Conservation (phyloP, 2,888 invertebrate genomes). For the Lutraria lutraria region DNA sequence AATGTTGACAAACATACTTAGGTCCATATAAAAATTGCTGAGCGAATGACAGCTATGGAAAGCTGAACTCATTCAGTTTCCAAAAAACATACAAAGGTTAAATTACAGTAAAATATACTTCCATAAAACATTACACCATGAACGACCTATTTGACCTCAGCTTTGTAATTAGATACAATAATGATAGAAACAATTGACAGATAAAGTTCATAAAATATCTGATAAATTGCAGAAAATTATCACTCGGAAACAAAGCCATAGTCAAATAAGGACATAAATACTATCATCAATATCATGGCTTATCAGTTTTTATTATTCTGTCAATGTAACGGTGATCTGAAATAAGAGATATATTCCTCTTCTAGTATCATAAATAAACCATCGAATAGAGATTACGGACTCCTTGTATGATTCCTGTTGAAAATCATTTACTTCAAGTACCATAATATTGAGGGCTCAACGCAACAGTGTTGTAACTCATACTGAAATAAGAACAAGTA, state of each 20-base stretch:
- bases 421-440: neutral
- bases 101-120: neutral
- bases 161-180: neutral
- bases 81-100: neutral
- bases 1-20: too few relatives aligned
- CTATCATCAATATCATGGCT: neutral
- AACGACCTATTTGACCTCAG: neutral
- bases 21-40: too few relatives aligned
- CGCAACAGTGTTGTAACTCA: too few relatives aligned
- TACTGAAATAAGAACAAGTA: too few relatives aligned
- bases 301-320: neutral
- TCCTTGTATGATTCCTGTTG: neutral
- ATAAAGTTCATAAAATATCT: neutral
- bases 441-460: too few relatives aligned
- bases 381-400: neutral
- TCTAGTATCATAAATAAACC: conserved; percentile 21
- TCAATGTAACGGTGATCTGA: neutral
- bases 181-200: neutral
- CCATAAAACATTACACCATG: neutral
- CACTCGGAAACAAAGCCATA: neutral
- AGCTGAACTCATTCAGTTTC: neutral
- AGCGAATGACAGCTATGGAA: too few relatives aligned
- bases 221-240: neutral
- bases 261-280: neutral
- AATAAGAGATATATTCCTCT: neutral